Percentiles rank a stretch among this genome's conserved stretches.
phyloP scores from a whole-genome alignment of 2,888 invertebrate species.

The Agrypnus murinus region DNA sequence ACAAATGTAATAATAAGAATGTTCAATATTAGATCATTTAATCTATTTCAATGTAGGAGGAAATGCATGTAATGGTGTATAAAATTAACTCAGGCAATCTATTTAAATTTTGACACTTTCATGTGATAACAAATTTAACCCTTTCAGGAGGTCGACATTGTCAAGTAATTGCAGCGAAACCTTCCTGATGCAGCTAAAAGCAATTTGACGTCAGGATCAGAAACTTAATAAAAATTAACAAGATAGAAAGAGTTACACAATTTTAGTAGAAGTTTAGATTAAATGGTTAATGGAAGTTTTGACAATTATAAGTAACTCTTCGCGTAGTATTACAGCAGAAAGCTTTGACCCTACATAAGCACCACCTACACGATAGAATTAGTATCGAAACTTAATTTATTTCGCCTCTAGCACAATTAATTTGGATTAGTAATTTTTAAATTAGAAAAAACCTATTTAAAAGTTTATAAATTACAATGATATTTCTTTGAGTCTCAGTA shows the following conservation, averaged over 20 bases:
- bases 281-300: slow-evolving; percentile 4
- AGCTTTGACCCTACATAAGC: slow-evolving; percentile 15
- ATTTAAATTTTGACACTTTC: not conserved
- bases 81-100: too few species aligned
- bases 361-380: too few species aligned
- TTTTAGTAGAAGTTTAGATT: not conserved
- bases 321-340: not conserved
- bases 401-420: too few species aligned
- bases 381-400: too few species aligned
- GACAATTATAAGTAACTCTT: slow-evolving; percentile 6
- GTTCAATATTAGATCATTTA: too few species aligned
- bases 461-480: too few species aligned
- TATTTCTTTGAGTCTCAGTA: too few species aligned
- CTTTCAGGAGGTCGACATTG: not conserved
- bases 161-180: slow-evolving; percentile 15
- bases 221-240: slow-evolving; percentile 33
- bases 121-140: slow-evolving; percentile 7
- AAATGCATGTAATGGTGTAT: too few species aligned
- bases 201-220: slow-evolving; percentile 34
- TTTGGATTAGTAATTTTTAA: too few species aligned
- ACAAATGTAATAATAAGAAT: too few species aligned
- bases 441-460: too few species aligned
- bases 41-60: too few species aligned
- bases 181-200: slow-evolving; percentile 31
- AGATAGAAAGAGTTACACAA: slow-evolving; percentile 6